Evolutionary conservation across 2,797 vertebrate genomes (phyloP), one percentile per base, ranked within the genome.

Genomic region (Sparidentex hasta): DNA sequence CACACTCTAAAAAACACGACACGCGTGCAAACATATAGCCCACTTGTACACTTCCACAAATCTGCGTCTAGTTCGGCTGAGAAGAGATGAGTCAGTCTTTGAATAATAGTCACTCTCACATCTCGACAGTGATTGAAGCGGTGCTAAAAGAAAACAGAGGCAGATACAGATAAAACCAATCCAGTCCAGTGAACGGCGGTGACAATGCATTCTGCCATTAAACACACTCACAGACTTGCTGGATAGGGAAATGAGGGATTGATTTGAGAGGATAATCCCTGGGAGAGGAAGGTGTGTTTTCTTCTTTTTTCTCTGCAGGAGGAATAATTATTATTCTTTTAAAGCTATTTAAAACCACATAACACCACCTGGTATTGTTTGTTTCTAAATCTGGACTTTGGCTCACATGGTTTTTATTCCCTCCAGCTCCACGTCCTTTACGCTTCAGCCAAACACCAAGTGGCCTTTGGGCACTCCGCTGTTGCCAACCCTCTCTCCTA

Each of bases 371-470:
- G 77, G 54, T 51, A 52, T 25, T 64, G 33, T 82, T 65, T 81
- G 65, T 83, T 84, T 83, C 75, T 85, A 81, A 83, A 83, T 85
- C 38, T 78, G 43, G 74, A 27, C 48, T 12, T 43, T 84, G 83
- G 76, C 70, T 69, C 3, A 2, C 48, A 61, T 46, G n/a, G 14
- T 71, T 83, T 67, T 55, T 64, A 61, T 76, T 54, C 74, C 65
- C 58, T 64, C 25, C 57, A 71, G 61, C 64, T 76, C 41, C 44
- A 54, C 25, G 62, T 75, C 76, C 73, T 88, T 84, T 47, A 85
- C 48, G 61, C 79, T 25, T 56, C 16, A 38, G 82, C 90, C 76
- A 90, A 83, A 85, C 52, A 80, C 75, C 69, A 70, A 17, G 57
- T 73, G 51, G 47, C 65, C 58, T 71, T 62, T 41, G 67, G 71